Conservation (phyloP, 2,797 vertebrate genomes). For the Carcharodon carcharias region DNA sequence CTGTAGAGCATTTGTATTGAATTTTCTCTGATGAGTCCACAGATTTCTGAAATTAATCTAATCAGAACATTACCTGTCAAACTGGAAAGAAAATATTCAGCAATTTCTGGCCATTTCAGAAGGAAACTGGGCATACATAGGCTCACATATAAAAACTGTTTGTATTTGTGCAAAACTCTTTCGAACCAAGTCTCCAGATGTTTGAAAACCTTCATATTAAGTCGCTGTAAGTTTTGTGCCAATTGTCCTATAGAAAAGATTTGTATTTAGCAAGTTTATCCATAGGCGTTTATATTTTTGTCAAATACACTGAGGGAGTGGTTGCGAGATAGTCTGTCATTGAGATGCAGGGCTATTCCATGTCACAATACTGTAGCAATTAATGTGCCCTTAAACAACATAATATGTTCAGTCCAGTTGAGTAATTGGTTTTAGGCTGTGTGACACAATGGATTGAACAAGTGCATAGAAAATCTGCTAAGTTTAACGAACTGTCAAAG, state of each 20-base stretch:
- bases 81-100: neutral
- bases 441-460: neutral
- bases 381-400: neutral
- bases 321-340: neutral
- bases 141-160: neutral
- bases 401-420: neutral
- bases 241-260: neutral
- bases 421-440: neutral
- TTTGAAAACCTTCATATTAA: neutral
- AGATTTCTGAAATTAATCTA: constrained; percentile 24
- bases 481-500: neutral
- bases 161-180: neutral
- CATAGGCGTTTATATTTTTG: neutral
- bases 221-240: neutral
- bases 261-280: neutral
- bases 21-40: neutral
- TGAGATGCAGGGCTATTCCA: neutral
- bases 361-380: neutral
- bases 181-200: neutral
- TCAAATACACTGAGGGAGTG: no score
- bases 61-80: neutral
- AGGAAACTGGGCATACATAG: neutral
- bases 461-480: neutral
- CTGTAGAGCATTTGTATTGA: neutral
- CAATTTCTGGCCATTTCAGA: neutral